A percentile compares a stretch with the other conserved stretches of the same genome.
phyloP scores from a whole-genome alignment of 1,140 invertebrate species.

The Hyles euphorbiae region DNA sequence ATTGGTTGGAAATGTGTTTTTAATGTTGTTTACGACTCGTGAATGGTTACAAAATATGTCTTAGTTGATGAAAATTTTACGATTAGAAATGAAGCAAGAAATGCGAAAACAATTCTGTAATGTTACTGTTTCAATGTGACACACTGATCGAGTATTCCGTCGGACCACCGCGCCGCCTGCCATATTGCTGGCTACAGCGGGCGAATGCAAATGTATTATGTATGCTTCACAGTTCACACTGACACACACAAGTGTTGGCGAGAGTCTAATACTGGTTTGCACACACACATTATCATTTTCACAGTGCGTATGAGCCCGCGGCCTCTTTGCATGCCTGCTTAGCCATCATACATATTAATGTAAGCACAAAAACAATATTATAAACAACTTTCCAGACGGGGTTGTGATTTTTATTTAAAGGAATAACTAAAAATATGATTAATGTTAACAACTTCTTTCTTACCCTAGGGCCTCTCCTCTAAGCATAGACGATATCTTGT shows the following conservation, averaged over 20 bases:
- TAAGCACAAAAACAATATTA: too few species aligned
- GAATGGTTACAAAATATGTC: background rate
- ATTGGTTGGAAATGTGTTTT: too few species aligned
- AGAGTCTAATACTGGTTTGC: slow-evolving; percentile 19
- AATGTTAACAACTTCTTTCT: too few species aligned
- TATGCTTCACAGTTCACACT: slow-evolving; percentile 7
- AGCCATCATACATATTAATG: background rate
- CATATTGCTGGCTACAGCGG: slow-evolving; percentile 42
- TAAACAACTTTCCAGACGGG: too few species aligned
- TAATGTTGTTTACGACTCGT: too few species aligned
- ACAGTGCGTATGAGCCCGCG: slow-evolving; percentile 19
- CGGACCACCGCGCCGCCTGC: slow-evolving; percentile 28
- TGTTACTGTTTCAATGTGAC: slow-evolving; percentile 33
- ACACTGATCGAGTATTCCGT: slow-evolving; percentile 57
- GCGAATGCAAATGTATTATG: slow-evolving; percentile 42
- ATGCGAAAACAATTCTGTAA: slow-evolving; percentile 12
- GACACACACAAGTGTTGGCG: slow-evolving; percentile 6
- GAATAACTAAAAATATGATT: too few species aligned
- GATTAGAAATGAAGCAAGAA: slow-evolving; percentile 3
- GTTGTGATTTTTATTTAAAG: too few species aligned
- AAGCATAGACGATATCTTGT: too few species aligned
- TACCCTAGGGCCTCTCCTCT: too few species aligned
- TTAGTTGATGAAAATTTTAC: too few species aligned
- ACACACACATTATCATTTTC: slow-evolving; percentile 14
- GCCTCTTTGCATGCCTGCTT: slow-evolving; percentile 26